These are phyloP conservation scores for Phenganax subtilis DNA, from an alignment of 92 coral and sea anemone genomes.

Conservation along the genomic window DNA sequence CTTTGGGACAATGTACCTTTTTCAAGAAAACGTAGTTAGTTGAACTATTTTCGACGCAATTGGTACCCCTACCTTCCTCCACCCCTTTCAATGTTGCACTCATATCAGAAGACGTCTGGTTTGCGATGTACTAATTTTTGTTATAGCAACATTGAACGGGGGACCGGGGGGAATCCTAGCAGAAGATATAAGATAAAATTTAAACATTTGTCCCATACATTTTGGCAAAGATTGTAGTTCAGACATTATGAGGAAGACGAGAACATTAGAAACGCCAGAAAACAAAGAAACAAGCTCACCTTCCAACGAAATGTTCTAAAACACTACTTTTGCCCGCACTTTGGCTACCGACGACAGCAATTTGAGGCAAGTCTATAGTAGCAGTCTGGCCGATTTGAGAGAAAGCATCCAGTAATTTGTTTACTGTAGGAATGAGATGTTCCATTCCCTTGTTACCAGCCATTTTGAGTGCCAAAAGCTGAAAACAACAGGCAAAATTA, in stretches of 20 bases:
- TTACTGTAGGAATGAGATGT: constrained; percentile 85
- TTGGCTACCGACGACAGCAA: constrained; percentile 96
- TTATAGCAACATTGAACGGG: no score
- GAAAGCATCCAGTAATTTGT: constrained; percentile 93
- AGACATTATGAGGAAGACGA: not conserved
- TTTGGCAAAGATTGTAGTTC: no score
- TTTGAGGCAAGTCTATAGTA: constrained; percentile 84
- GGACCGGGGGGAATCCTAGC: no score
- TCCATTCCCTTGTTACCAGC: constrained; percentile 99
- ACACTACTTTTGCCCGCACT: constrained; percentile 99
- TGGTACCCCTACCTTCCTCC: no score
- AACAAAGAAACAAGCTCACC: constrained; percentile 47
- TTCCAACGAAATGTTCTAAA: constrained; percentile 92
- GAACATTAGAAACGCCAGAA: not conserved
- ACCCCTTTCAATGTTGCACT: no score
- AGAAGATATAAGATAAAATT: no score
- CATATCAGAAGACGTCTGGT: no score
- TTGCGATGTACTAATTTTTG: no score
- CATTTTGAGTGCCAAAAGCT: constrained; percentile 42
- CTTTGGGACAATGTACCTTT: no score
- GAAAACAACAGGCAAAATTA: not conserved
- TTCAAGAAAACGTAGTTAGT: no score
- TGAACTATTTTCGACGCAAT: no score
- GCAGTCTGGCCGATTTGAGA: constrained; percentile 85
- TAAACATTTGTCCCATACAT: no score